Evolutionary conservation across 1,140 invertebrate species (phyloP), one percentile per base, ranked within the genome.

Genomic region (Maniola jurtina): DNA sequence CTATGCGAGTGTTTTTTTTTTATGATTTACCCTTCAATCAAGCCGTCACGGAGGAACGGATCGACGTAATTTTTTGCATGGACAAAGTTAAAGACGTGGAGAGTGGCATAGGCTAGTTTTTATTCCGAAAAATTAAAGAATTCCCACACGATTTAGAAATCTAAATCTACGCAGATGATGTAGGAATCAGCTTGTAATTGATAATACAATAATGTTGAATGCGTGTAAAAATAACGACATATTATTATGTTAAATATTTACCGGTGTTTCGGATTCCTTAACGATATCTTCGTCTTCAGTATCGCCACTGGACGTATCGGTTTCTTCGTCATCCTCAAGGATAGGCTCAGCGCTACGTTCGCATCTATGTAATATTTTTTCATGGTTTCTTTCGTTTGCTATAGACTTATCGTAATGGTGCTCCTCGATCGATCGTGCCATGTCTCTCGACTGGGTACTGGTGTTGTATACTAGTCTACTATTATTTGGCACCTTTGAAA

Each of bases 281-380:
- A 48, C 6, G n/a, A 64, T 70, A 0, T 58, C 66, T 8, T 66
- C 73, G 5, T 42, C 67, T 0, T 80, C 77, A n/a, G 68, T 55
- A 8, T 73, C 68, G 13, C 62, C 48, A 35, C 45, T 58, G 6
- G 34, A 65, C 6, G 36, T 57, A n/a, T 62, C 36, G 4, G 25
- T 62, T 55, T 57, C 58, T 16, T 68, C 70, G 25, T 36, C 58
- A 5, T 59, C 62, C 36, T 62, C 60, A 45, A 42, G 40, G 9
- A 62, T 59, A 15, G 68, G 42, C 10, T 62, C 54, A 6, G 33
- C 14, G 45, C 61, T 58, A 9, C 16, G 47, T 13, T 54, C 6
- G 13, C 9, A 34, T 55, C 11, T 8, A 16, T 56, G 15, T 40
- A 40, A 40, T 40, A 36, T 54, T 6, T 54, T 48, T 8, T 50